A percentile compares a stretch with the other conserved stretches of the same genome.
Conservation (phyloP, 2,113 vertebrate genomes). For the Festucalex cinctus region DNA sequence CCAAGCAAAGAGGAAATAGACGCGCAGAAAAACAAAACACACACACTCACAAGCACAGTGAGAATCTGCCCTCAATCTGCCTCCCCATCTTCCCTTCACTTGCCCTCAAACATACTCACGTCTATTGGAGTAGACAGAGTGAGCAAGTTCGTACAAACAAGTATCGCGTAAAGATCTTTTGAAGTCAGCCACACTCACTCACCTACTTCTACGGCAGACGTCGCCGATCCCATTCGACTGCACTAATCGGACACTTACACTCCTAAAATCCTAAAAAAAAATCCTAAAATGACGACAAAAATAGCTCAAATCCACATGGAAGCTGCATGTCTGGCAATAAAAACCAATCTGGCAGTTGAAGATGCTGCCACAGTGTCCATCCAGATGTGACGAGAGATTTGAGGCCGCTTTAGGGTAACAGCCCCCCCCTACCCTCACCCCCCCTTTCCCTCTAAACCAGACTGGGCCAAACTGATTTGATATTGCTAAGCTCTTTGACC, state of each 20-base stretch:
- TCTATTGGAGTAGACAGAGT: constrained; percentile 5
- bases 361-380: constrained; percentile 25
- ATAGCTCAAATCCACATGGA: constrained; percentile 5
- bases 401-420: constrained; percentile 42
- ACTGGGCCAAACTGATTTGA: constrained; percentile 52
- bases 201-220: constrained; percentile 51
- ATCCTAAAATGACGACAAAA: constrained; percentile 9
- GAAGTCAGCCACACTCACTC: constrained; percentile 24
- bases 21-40: constrained; percentile 30
- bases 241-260: neutral
- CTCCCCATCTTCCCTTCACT: constrained; percentile 40
- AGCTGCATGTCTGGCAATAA: neutral
- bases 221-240: constrained; percentile 45
- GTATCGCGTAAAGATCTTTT: neutral
- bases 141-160: neutral
- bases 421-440: constrained; percentile 41
- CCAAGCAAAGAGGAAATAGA: constrained; percentile 38
- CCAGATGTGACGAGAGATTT: constrained; percentile 62
- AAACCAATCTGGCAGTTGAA: constrained; percentile 18
- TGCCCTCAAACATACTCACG: constrained; percentile 14
- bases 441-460: constrained; percentile 39
- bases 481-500: constrained; percentile 44
- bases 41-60: constrained; percentile 14
- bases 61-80: constrained; percentile 13
- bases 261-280: constrained; percentile 20